phyloP scores from a whole-genome alignment of 2,888 invertebrate species.

The Rhagium mordax region DNA sequence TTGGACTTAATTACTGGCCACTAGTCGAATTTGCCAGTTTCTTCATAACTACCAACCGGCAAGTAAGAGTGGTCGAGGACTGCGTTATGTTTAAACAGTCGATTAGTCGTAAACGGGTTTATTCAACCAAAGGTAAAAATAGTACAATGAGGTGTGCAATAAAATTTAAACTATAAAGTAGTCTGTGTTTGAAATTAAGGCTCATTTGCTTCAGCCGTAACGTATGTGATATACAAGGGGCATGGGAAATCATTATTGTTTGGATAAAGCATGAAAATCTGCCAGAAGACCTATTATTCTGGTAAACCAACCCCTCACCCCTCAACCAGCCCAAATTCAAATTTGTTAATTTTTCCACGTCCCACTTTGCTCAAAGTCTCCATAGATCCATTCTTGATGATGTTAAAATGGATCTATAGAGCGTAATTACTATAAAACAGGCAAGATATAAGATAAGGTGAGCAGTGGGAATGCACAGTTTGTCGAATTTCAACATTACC shows the following conservation, averaged over 20 bases:
- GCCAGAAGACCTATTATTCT: too few species aligned
- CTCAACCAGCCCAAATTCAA: too few species aligned
- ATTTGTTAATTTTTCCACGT: too few species aligned
- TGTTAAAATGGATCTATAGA: too few species aligned
- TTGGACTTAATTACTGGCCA: not conserved
- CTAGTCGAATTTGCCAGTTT: constrained; percentile 26
- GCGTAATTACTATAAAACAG: too few species aligned
- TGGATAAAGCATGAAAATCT: too few species aligned
- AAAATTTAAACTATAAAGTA: constrained; percentile 28
- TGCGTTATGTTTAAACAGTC: constrained; percentile 28
- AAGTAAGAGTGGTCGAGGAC: constrained; percentile 21
- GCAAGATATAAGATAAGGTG: too few species aligned
- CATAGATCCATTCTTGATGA: too few species aligned
- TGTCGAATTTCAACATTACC: too few species aligned
- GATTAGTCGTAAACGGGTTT: constrained; percentile 41
- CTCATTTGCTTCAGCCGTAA: not conserved
- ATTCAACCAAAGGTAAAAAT: constrained; percentile 44
- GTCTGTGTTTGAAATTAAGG: constrained; percentile 24
- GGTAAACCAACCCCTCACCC: too few species aligned
- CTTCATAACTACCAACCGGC: constrained; percentile 22
- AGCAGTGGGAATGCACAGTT: too few species aligned
- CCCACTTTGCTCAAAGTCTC: too few species aligned
- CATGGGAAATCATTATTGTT: not conserved
- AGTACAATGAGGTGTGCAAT: constrained; percentile 30
- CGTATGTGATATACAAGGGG: not conserved